Evolutionary conservation across 2,113 vertebrate species (phyloP).

Genomic region (Alectura lathami): DNA sequence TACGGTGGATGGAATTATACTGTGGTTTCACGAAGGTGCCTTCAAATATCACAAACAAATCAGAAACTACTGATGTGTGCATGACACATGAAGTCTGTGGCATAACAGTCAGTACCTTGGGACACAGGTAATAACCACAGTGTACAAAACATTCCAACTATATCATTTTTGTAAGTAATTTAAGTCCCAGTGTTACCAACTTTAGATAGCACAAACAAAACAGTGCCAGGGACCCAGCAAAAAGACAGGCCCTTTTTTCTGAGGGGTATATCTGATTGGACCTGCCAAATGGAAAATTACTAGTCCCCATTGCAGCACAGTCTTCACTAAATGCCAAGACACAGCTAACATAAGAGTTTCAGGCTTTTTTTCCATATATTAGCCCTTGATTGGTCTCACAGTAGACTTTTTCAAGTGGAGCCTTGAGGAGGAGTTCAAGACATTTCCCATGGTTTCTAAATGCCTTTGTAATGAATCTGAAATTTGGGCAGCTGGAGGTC

Average conservation of each 20-base stretch:
- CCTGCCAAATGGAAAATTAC: not conserved
- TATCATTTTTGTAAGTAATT: not conserved
- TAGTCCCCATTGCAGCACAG: not conserved
- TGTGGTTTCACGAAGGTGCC: not conserved
- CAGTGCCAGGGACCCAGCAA: not conserved
- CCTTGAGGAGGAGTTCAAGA: constrained; percentile 7
- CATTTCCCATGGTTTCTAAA: constrained; percentile 37
- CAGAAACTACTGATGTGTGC: not conserved
- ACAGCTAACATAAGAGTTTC: not conserved
- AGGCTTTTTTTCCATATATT: not conserved
- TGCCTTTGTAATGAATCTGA: constrained; percentile 25
- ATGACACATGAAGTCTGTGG: not conserved
- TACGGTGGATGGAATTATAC: not conserved
- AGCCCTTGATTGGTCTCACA: not conserved
- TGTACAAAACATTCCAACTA: not conserved
- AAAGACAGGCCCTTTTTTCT: not conserved
- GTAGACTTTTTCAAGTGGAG: not conserved
- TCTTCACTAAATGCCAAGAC: not conserved
- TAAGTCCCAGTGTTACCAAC: not conserved
- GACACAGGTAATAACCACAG: not conserved
- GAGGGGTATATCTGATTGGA: not conserved
- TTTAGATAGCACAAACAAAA: not conserved
- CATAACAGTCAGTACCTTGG: not conserved
- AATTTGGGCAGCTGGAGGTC: not conserved
- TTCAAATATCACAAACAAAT: not conserved